Evolutionary conservation across 2,113 vertebrate genomes (phyloP), one percentile per base, ranked within the genome.

Genomic region (Pleuronectes platessa): DNA sequence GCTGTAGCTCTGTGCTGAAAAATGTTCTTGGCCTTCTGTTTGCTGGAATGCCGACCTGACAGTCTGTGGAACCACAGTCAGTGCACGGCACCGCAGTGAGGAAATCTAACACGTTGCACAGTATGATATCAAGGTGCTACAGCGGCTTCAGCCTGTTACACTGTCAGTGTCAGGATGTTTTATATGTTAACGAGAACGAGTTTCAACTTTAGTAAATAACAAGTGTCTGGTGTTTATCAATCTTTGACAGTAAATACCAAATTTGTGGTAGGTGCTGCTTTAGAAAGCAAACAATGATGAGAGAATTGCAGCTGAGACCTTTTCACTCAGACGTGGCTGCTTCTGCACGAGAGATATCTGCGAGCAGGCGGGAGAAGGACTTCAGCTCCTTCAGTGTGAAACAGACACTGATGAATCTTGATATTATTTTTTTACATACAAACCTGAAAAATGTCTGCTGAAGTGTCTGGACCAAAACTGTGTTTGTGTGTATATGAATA

Each of bases 1-100:
- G 21, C 69, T 71, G 55, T 56, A 20, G 26, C 54, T 65, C 13
- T 71, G 20, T 61, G 23, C 10, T 24, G 59, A 31, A 47, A 64
- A 45, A 12, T n/a, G 10, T 74, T 62, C 23, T 4, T 20, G 23
- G 0, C 11, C 14, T 70, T 77, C 31, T 35, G 8, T 40, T 4
- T 45, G 31, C 31, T 31, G 1, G 31, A 31, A 31, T 31, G 12
- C 31, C 18, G 47, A 68, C 2, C n/a, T 60, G 47, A 67, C 47
- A 31, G 45, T 60, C 23, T 64, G 42, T n/a, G 11, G 40, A 49
- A 13, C 20, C 17, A 14, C 45, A n/a, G 51, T 26, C 3, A 42
- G 24, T 47, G 68, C 26, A 18, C 49, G 27, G 23, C 45, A 14
- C 0, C 54, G 15, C 42, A 70, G 23, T 26, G 17, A 24, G 37